Conservation (phyloP, 2,888 invertebrate genomes). For the Rhamphomyia laevipes region DNA sequence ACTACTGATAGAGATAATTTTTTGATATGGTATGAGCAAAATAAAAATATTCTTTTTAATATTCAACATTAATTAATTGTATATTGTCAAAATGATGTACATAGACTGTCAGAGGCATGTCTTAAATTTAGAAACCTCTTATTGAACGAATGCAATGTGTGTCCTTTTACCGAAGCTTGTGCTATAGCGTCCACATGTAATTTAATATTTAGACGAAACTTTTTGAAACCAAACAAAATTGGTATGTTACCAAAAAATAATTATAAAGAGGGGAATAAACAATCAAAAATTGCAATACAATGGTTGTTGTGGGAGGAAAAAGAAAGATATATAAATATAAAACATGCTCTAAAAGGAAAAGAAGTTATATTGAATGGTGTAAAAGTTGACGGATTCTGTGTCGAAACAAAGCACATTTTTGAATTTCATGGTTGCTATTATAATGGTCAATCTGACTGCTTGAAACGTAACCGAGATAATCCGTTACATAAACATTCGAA, state of each 20-base stretch:
- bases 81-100: no score
- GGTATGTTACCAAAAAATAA: background rate
- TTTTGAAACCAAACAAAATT: background rate
- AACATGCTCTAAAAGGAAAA: background rate
- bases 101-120: no score
- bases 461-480: slow-evolving; percentile 1
- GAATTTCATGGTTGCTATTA: slow-evolving; percentile 3
- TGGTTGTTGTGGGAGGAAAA: no score
- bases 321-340: no score
- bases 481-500: no score
- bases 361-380: background rate
- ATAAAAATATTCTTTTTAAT: no score
- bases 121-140: slow-evolving; percentile 6
- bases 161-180: no score
- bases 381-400: background rate
- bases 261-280: background rate
- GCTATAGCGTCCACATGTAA: no score
- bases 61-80: no score
- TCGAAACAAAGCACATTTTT: background rate
- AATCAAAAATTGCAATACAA: background rate
- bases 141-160: slow-evolving; percentile 1
- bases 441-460: background rate
- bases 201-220: no score
- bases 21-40: no score
- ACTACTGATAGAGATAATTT: no score